Base-by-base conservation (phyloP, 2,797 vertebrate species). In the Poecile montanus region DNA sequence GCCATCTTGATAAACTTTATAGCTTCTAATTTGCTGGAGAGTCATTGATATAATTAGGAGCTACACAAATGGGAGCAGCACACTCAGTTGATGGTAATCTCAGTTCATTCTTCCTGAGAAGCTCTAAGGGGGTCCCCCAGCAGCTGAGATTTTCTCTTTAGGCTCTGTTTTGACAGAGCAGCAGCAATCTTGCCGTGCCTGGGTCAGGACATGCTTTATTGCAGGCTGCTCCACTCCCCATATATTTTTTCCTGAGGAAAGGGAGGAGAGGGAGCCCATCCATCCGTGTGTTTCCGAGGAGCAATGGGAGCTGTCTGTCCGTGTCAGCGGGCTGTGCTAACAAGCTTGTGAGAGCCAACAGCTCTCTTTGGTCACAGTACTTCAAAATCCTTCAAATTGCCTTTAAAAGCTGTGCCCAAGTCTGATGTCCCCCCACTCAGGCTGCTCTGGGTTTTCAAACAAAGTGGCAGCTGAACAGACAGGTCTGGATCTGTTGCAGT, bases 11-110 rank as follows among this genome's bases (percentile, higher is more conserved):
- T 94, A 94, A 95, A 94, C 93, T 93, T 95, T 70, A 89, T 91
- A 54, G 91, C 75, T 91, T 78, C 95, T 92, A 93, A 95, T 96
- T 96, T 95, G 92, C 91, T 90, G 36, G 79, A 94, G 90, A 95
- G 94, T 78, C 96, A 66, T 94, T 93, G 93, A 94, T 94, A 19
- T 96, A 95, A 97, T 96, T 95, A 95, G 91, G 92, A 95, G 89
- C 90, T 77, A 4, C 42, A 30, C 70, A 93, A 93, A 91, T 51
- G 88, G 86, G 88, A 94, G 85, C 95, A 91, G 88, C 75, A 57
- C 67, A 40, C 63, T 82, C 73, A 62, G 70, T 67, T 92, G 89
- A 78, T 66, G 72, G 18, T 42, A 83, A 90, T 95, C 10, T 54
- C 78, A 50, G 85, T 70, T 93, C 87, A 42, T 93, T 88, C 95